Conservation (phyloP, 2,888 invertebrate species). For the Rotaria macrura region DNA sequence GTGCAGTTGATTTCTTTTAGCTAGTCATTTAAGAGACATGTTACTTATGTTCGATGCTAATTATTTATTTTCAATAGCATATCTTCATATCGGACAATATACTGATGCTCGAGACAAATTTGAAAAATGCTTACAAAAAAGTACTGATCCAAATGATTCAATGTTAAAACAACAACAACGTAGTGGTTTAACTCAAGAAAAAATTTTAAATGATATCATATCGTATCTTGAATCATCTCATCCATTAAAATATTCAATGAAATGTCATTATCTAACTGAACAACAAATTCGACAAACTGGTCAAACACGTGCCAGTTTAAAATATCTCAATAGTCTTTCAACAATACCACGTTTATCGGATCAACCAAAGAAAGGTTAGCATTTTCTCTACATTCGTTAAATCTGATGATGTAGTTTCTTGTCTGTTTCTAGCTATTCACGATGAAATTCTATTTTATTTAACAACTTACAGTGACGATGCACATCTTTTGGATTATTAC, state of each 20-base stretch:
- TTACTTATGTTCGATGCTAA: neutral
- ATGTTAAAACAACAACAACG: neutral
- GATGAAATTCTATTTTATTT: constrained; percentile 72
- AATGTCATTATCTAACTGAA: neutral
- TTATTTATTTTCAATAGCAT: neutral
- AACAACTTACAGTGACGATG: constrained; percentile 65
- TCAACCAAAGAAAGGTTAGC: constrained; percentile 22
- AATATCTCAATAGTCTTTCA: neutral
- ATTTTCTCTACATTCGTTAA: neutral
- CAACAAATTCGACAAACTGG: constrained; percentile 34
- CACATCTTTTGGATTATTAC: constrained; percentile 65
- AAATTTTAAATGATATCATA: constrained; percentile 41
- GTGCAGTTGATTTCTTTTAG: no score
- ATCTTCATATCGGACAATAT: constrained; percentile 54
- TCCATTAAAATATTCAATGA: neutral
- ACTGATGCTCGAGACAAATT: constrained; percentile 68
- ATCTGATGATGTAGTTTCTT: neutral
- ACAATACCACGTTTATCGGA: constrained; percentile 22
- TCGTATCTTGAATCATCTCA: constrained; percentile 38
- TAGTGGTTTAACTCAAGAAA: constrained; percentile 34
- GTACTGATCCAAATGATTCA: neutral
- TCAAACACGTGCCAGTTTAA: constrained; percentile 3
- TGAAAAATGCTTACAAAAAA: constrained; percentile 53
- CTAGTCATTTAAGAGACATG: no score
- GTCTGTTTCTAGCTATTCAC: constrained; percentile 44